A percentile compares a stretch with the other conserved stretches of the same genome.
These are phyloP conservation scores for Danaus plexippus DNA, from an alignment of 1,140 invertebrate species.

Conservation along the genomic window DNA sequence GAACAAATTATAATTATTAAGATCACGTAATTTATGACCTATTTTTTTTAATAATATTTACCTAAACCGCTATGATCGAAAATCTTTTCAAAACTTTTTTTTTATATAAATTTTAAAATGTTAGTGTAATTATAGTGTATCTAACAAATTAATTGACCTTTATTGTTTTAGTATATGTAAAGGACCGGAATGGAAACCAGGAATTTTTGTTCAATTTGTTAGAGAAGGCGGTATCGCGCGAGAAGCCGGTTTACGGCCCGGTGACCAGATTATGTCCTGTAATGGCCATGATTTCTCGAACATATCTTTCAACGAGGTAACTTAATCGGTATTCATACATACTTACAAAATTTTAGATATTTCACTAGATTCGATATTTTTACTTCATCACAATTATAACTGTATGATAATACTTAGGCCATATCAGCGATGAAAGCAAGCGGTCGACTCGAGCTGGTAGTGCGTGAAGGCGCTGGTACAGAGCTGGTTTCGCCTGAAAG, in stretches of 20 bases:
- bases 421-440: slow-evolving; percentile 84
- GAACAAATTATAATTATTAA: too few relatives aligned
- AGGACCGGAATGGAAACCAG: slow-evolving; percentile 87
- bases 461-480: slow-evolving; percentile 80
- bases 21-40: too few relatives aligned
- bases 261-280: slow-evolving; percentile 93
- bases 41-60: too few relatives aligned
- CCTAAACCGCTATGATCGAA: too few relatives aligned
- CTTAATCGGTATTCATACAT: neutral
- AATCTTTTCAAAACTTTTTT: too few relatives aligned
- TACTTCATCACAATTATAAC: neutral
- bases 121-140: too few relatives aligned
- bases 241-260: slow-evolving; percentile 88
- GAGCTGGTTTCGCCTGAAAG: slow-evolving; percentile 85
- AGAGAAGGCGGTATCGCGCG: slow-evolving; percentile 89
- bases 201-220: slow-evolving; percentile 93
- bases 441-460: slow-evolving; percentile 79
- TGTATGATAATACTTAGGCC: slow-evolving; percentile 64
- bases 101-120: too few relatives aligned
- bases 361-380: neutral
- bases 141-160: too few relatives aligned
- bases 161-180: slow-evolving; percentile 80
- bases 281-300: slow-evolving; percentile 86
- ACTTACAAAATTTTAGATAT: slow-evolving; percentile 4
- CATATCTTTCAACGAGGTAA: slow-evolving; percentile 85